Evolutionary conservation across 2,113 vertebrate genomes (phyloP), one percentile per base, ranked within the genome.

Genomic region (Heptranchias perlo): DNA sequence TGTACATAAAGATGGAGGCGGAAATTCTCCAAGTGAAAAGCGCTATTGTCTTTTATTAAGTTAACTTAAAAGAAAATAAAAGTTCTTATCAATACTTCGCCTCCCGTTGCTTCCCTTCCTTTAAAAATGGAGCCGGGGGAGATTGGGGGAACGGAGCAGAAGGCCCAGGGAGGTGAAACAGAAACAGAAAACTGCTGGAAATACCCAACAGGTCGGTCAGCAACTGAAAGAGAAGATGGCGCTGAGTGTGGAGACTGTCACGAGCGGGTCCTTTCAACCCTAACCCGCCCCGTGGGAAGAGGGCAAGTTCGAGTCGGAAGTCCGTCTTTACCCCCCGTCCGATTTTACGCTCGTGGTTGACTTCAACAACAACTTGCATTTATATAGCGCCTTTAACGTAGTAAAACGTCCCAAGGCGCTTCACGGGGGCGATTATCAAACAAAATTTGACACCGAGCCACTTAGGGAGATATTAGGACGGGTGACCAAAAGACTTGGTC

Each of bases 21-120:
- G 31, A 89, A n/a, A 54, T 52, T 44, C 78, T 82, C 78, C 78
- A 35, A n/a, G 86, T 49, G n/a, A 14, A 87, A 52, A 47, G 47
- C 47, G 25, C 47, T 87, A 23, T 52, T 52, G 84, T 87, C 21
- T 52, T 87, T 87, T 52, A 87, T 87, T 87, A 87, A 87, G 84
- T 87, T 89, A 89, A 89, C 47, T 82, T 82, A 82, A 82, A 49
- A 89, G 28, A 23, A 87, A 87, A 89, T 89, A 89, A 89, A 89
- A 89, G 47, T 89, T 47, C 78, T 23, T 44, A 82, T 21, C 39
- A 82, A n/a, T 82, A 16, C 78, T 82, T 23, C 18, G 23, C 3
- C 4, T 82, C 39, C 78, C 39, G 44, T 82, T 82, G 78, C 39
- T 73, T 7, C 35, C 69, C 78, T 44, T 82, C 73, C 73, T 78